Evolutionary conservation across 2,797 vertebrate genomes (phyloP).

Genomic region (Anguilla megastoma): DNA sequence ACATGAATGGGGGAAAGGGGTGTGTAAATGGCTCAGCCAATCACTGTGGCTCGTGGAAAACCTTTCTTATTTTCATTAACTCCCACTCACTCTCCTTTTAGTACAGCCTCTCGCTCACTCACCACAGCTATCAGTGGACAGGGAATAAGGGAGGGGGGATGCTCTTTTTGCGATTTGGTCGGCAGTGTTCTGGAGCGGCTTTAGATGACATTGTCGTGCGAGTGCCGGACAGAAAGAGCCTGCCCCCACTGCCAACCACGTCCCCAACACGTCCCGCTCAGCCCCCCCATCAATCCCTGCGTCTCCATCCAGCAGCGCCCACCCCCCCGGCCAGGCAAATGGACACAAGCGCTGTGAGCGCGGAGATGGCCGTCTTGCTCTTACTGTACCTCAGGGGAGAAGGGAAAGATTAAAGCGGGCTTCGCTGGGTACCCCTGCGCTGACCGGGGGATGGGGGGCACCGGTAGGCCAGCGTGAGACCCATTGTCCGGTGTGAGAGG

Average conservation of each 20-base stretch:
- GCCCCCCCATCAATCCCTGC: constrained; percentile 29
- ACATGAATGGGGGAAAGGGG: neutral
- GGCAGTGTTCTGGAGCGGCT: neutral
- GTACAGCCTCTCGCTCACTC: neutral
- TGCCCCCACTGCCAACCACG: constrained; percentile 57
- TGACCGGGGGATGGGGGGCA: neutral
- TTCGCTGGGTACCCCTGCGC: neutral
- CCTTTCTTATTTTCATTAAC: neutral
- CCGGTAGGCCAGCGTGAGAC: neutral
- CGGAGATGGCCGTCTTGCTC: neutral
- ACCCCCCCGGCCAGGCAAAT: neutral
- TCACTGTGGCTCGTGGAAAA: neutral
- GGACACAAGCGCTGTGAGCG: neutral
- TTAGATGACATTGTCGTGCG: neutral
- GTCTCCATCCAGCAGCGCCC: neutral
- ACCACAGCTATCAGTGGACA: constrained; percentile 24
- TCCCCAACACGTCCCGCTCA: constrained; percentile 50
- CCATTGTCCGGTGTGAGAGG: neutral
- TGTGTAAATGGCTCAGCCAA: neutral
- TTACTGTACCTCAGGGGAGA: neutral
- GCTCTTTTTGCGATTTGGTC: neutral
- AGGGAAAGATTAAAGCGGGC: neutral
- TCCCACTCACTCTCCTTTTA: neutral
- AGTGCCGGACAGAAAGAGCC: constrained; percentile 53
- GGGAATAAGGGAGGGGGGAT: constrained; percentile 42